Percentiles rank a stretch among this genome's conserved stretches.
phyloP scores from a whole-genome alignment of 2,113 vertebrate genomes.

The Microcebus jonahi region DNA sequence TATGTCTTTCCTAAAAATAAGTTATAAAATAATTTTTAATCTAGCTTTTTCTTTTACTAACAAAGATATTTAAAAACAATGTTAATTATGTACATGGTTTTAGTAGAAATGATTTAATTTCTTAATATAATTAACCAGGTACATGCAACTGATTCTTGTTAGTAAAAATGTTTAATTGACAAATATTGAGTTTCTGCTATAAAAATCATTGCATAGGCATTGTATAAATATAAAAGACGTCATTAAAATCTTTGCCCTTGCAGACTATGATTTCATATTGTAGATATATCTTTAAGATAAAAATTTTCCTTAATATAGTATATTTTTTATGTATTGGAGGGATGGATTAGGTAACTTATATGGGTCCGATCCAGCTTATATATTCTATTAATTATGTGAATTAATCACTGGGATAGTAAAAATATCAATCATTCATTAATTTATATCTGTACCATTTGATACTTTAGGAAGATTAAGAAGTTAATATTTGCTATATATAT shows the following conservation, averaged over 20 bases:
- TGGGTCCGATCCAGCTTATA: not conserved
- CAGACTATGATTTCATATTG: not conserved
- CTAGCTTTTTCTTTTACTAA: slow-evolving; percentile 40
- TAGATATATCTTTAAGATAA: slow-evolving; percentile 11
- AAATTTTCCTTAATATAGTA: slow-evolving; percentile 4
- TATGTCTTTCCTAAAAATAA: slow-evolving; percentile 41
- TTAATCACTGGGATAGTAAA: not conserved
- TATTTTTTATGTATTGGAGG: not conserved
- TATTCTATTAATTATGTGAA: not conserved
- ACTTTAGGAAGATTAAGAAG: not conserved
- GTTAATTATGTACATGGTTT: not conserved
- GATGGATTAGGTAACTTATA: not conserved
- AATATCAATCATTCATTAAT: not conserved
- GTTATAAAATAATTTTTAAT: not conserved
- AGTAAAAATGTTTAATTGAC: slow-evolving; percentile 1
- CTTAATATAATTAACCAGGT: slow-evolving; percentile 14
- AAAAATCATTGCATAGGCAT: not conserved
- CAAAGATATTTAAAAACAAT: slow-evolving; percentile 34
- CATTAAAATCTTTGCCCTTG: slow-evolving; percentile 7
- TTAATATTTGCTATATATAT: not conserved
- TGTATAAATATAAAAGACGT: slow-evolving; percentile 28
- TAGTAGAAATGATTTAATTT: slow-evolving; percentile 50
- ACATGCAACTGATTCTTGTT: slow-evolving; percentile 6
- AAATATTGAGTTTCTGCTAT: not conserved
- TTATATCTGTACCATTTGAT: not conserved